Evolutionary conservation across 2,113 vertebrate species (phyloP).

Genomic region (Lonchura striata): DNA sequence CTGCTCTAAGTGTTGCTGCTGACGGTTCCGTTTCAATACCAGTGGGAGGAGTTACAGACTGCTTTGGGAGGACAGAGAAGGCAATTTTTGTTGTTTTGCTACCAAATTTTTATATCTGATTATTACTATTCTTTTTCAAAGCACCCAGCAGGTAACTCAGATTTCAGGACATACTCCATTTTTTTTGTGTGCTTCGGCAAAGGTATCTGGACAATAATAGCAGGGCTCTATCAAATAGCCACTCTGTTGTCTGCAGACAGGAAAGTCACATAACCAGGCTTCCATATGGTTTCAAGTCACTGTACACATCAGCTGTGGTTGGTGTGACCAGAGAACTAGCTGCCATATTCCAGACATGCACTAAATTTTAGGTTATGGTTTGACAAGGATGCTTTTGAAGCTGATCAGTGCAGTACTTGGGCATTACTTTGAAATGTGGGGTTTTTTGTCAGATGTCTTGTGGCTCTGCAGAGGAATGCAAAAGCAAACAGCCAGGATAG

Average conservation of each 20-base stretch:
- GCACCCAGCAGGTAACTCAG: neutral
- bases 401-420: neutral
- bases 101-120: neutral
- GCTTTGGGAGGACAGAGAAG: neutral
- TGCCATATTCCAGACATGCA: fast-evolving
- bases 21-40: neutral
- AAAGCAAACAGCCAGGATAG: neutral
- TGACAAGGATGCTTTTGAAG: neutral
- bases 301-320: neutral
- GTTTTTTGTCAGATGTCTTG: neutral
- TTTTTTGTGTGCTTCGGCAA: neutral
- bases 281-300: neutral
- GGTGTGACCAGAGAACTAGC: neutral
- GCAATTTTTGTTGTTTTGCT: neutral
- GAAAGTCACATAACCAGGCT: neutral
- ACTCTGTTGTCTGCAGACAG: neutral
- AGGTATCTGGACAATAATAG: neutral
- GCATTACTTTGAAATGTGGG: neutral
- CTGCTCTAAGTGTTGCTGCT: neutral
- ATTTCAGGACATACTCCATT: neutral
- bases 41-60: neutral
- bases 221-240: neutral
- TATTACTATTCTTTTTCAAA: neutral
- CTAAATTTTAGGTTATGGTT: neutral
- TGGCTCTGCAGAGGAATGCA: neutral